phyloP scores from a whole-genome alignment of 2,113 vertebrate genomes.

The Centropristis striata region DNA sequence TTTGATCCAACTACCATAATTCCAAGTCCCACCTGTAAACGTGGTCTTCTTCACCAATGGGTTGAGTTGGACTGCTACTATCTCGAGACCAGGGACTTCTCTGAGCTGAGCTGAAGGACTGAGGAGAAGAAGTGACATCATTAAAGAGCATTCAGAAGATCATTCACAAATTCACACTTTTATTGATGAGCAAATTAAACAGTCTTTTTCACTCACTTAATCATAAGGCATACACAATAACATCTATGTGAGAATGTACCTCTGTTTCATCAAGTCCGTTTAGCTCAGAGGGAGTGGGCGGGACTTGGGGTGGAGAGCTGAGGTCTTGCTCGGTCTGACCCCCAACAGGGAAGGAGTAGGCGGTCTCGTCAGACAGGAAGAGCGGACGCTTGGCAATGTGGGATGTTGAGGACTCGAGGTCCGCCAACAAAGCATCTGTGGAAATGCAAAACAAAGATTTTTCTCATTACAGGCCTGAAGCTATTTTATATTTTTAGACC shows the following conservation, averaged over 20 bases:
- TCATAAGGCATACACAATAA: neutral
- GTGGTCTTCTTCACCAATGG: constrained; percentile 91
- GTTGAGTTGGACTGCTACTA: constrained; percentile 78
- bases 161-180: neutral
- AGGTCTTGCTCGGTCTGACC: constrained; percentile 89
- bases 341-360: constrained; percentile 91
- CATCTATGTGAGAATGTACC: constrained; percentile 72
- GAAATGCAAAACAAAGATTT: constrained; percentile 26
- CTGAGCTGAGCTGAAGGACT: constrained; percentile 80
- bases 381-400: constrained; percentile 94
- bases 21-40: constrained; percentile 90
- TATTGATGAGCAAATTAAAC: neutral
- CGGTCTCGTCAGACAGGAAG: constrained; percentile 91
- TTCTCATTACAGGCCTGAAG: neutral
- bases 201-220: neutral
- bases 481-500: neutral
- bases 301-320: constrained; percentile 86
- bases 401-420: constrained; percentile 97
- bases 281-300: constrained; percentile 86
- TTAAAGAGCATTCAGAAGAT: neutral
- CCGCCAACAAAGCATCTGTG: constrained; percentile 94
- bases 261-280: constrained; percentile 93
- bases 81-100: constrained; percentile 86
- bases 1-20: neutral
- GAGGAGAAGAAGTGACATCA: constrained; percentile 46